Conservation (phyloP, 2,797 vertebrate species). For the Xenentodon cancila region DNA sequence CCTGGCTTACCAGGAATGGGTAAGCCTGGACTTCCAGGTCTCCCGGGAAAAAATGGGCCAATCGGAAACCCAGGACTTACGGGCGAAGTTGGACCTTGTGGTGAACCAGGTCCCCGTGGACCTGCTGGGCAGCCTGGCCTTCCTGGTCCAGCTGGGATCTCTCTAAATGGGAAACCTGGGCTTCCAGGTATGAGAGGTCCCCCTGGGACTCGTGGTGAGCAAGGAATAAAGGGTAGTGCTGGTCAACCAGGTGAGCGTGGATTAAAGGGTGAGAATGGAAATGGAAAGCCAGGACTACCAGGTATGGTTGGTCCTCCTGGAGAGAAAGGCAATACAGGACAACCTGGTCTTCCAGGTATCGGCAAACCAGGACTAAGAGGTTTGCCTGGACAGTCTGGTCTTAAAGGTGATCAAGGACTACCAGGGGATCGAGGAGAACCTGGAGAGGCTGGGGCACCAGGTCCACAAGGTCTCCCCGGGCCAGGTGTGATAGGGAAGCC, state of each 20-base stretch:
- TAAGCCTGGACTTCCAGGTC: slow-evolving; percentile 93
- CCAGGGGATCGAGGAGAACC: slow-evolving; percentile 83
- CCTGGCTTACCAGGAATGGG: slow-evolving; percentile 93
- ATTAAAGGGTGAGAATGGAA: slow-evolving; percentile 91
- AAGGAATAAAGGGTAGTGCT: slow-evolving; percentile 86
- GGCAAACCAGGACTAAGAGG: slow-evolving; percentile 90
- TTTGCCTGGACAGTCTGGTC: slow-evolving; percentile 85
- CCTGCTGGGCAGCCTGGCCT: slow-evolving; percentile 90
- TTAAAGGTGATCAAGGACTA: slow-evolving; percentile 88
- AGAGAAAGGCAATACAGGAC: slow-evolving; percentile 83
- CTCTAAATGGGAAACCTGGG: slow-evolving; percentile 95
- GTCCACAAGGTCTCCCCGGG: slow-evolving; percentile 88
- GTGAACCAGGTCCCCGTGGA: slow-evolving; percentile 92
- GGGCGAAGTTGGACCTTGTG: slow-evolving; percentile 89
- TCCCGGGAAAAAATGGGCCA: slow-evolving; percentile 92
- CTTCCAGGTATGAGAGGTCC: slow-evolving; percentile 88
- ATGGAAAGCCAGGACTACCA: slow-evolving; percentile 89
- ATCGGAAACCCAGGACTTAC: slow-evolving; percentile 89
- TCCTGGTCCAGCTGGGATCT: slow-evolving; percentile 93
- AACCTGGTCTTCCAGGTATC: slow-evolving; percentile 82
- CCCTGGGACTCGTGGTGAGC: slow-evolving; percentile 90
- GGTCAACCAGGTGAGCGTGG: slow-evolving; percentile 90
- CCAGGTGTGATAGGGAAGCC: slow-evolving; percentile 85
- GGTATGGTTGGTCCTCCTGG: slow-evolving; percentile 85
- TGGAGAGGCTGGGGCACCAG: slow-evolving; percentile 85